Evolutionary conservation across 2,113 vertebrate genomes (phyloP), one percentile per base, ranked within the genome.

Genomic region (Tiliqua scincoides): DNA sequence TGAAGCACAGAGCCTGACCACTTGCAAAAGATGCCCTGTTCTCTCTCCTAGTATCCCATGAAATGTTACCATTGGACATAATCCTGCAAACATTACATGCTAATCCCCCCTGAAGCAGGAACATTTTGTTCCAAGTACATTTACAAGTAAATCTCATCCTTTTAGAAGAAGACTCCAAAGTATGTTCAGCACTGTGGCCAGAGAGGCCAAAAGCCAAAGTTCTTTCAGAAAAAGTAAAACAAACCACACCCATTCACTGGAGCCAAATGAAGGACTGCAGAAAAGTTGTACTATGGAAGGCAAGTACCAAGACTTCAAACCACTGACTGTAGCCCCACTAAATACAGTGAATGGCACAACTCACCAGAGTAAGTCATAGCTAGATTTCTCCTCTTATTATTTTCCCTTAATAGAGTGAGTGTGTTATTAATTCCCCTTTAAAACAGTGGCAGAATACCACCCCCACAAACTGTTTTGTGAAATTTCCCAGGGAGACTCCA

Each of bases 21-120:
- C 18, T 54, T n/a, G 43, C 35, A n/a, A 59, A 48, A 85, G 20
- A 14, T 25, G 15, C 54, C 52, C 48, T 37, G 37, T 72, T 32
- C 76, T 67, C 23, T 70, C 43, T 4, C 59, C n/a, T 17, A n/a
- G 23, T 4, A 9, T 20, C 37, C 9, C 9, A 43, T 62, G 35
- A 61, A 80, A 62, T 27, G 40, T 80, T 73, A 37, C 78, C 68
- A 14, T 23, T 80, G 85, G 85, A 86, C 57, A 65, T 30, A 63
- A 86, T 80, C 57, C 82, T 73, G 70, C 70, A 48, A 74, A 40
- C 32, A 61, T 73, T 32, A 32, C 79, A 83, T 30, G 21, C 54
- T 72, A 73, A 73, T 62, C 85, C 57, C 67, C 17, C n/a, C 68
- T 18, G 61, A 74, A 25, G 59, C 68, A 1, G 43, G 40, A 80